A percentile compares a stretch with the other conserved stretches of the same genome.
Evolutionary conservation across 2,888 invertebrate genomes (phyloP).

Genomic region (Julus scandinavius): DNA sequence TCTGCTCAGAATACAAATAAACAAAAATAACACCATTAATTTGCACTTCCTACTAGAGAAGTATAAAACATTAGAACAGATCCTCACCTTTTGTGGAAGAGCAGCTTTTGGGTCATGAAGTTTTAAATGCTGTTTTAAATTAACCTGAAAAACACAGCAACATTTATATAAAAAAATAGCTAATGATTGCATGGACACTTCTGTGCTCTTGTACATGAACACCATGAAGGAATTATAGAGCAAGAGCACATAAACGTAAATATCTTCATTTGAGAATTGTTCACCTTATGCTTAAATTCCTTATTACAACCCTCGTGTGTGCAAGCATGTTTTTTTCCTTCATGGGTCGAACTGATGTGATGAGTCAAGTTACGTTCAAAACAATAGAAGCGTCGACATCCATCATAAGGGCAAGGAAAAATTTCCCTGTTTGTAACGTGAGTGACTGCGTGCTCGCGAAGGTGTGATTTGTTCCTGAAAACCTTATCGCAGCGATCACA

Average conservation of each 20-base stretch:
- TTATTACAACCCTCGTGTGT: neutral
- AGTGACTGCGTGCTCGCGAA: neutral
- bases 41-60: neutral
- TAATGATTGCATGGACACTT: too few relatives aligned
- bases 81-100: conserved; percentile 28
- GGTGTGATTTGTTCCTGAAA: conserved; percentile 23
- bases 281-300: conserved; percentile 49
- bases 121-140: conserved; percentile 46
- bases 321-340: conserved; percentile 42
- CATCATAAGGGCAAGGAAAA: conserved; percentile 41
- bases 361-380: conserved; percentile 20
- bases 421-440: conserved; percentile 36
- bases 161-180: neutral
- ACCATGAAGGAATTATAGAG: too few relatives aligned
- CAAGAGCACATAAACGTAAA: neutral
- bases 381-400: conserved; percentile 36
- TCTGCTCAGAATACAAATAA: neutral
- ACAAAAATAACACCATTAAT: neutral
- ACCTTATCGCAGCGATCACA: conserved; percentile 8
- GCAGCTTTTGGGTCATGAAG: conserved; percentile 43
- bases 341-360: conserved; percentile 33
- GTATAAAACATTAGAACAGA: neutral
- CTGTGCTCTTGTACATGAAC: neutral
- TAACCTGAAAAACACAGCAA: neutral
- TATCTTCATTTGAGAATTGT: neutral